phyloP scores from a whole-genome alignment of 2,888 invertebrate species.

The Xanthorhoe spadicearia region DNA sequence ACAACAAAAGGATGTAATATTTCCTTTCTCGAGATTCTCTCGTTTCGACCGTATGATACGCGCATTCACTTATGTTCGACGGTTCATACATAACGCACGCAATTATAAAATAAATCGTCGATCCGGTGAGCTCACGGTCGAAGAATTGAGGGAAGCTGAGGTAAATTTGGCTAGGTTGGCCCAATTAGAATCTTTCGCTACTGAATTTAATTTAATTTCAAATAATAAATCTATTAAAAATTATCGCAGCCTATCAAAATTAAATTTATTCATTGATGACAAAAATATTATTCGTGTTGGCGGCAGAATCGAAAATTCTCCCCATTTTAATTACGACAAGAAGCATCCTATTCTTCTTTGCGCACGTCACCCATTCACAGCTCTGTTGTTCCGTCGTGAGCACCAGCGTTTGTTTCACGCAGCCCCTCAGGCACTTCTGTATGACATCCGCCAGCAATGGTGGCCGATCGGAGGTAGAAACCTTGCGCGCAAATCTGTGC shows the following conservation, averaged over 20 bases:
- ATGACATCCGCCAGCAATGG: slow-evolving; percentile 16
- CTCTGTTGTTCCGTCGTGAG: slow-evolving; percentile 6
- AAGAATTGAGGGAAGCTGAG: neutral
- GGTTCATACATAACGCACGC: neutral
- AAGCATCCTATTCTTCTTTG: too few species aligned
- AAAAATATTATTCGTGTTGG: too few species aligned
- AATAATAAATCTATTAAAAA: too few species aligned
- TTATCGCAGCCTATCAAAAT: too few species aligned
- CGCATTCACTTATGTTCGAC: neutral
- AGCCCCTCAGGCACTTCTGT: slow-evolving; percentile 29
- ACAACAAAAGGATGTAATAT: neutral
- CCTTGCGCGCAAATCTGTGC: slow-evolving; percentile 27
- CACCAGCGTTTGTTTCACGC: slow-evolving; percentile 30
- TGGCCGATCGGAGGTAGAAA: slow-evolving; percentile 31
- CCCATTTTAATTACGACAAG: too few species aligned
- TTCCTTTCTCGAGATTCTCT: neutral
- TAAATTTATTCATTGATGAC: too few species aligned
- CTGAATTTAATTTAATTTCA: neutral
- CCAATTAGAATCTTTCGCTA: slow-evolving; percentile 25
- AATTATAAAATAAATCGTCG: neutral
- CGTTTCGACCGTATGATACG: neutral
- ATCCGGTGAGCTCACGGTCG: neutral
- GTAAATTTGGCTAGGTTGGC: neutral
- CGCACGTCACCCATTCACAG: too few species aligned
- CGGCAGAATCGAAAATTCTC: too few species aligned